These are phyloP conservation scores for Asarcornis scutulata DNA, from an alignment of 2,113 vertebrate genomes.

Conservation along the genomic window DNA sequence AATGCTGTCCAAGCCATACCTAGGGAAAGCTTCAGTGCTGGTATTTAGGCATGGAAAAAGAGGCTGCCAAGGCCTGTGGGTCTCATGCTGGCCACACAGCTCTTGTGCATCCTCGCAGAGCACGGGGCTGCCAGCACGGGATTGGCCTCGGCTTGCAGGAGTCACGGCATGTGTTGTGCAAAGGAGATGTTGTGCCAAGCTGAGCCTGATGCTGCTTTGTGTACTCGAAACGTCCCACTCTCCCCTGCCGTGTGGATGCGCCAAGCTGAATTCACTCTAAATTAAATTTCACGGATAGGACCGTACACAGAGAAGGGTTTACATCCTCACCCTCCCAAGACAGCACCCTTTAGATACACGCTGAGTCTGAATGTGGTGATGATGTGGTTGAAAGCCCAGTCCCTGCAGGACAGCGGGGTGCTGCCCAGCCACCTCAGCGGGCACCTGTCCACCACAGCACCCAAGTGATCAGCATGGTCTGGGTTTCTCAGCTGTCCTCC, in stretches of 20 bases:
- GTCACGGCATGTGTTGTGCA: not conserved
- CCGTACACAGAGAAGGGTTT: not conserved
- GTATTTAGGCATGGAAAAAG: not conserved
- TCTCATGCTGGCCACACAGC: not conserved
- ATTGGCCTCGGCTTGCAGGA: not conserved
- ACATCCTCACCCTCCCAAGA: not conserved
- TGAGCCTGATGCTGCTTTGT: not conserved
- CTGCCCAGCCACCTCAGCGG: not conserved
- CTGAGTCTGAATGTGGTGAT: not conserved
- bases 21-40: not conserved
- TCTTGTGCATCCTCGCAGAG: not conserved
- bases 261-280: not conserved
- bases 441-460: not conserved
- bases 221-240: not conserved
- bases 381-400: not conserved
- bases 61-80: not conserved
- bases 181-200: not conserved
- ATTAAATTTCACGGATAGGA: not conserved
- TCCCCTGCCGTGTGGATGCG: not conserved
- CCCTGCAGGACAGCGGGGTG: rapidly evolving
- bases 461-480: rapidly evolving
- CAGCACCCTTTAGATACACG: rapidly evolving
- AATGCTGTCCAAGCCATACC: not conserved
- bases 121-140: not conserved
- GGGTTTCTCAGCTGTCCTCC: not conserved